Conservation (phyloP, 2,113 vertebrate species). For the Suricata suricatta region DNA sequence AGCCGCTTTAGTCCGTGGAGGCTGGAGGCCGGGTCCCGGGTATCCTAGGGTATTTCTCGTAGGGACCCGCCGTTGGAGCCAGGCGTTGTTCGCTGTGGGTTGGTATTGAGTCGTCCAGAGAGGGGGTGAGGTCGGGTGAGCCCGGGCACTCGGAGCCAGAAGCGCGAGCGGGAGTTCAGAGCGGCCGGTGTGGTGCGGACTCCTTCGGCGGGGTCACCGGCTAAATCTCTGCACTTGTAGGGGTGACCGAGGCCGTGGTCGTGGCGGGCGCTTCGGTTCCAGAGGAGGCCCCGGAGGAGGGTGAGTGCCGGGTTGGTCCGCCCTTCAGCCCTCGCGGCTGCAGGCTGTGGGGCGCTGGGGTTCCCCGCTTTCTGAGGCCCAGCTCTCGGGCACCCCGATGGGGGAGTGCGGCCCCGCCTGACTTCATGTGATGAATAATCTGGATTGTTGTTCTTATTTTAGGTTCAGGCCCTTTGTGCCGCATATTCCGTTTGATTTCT, state of each 20-base stretch:
- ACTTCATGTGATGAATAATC: not conserved
- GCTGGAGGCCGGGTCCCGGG: not conserved
- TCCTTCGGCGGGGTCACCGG: not conserved
- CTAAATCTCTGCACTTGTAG: constrained; percentile 73
- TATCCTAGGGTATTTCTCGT: not conserved
- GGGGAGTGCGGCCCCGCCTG: too few species aligned
- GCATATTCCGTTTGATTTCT: constrained; percentile 98
- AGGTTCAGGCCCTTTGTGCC: constrained; percentile 98
- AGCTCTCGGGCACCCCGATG: too few species aligned
- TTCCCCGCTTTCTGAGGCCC: not conserved
- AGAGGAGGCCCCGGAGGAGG: constrained; percentile 92
- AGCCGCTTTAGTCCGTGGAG: not conserved
- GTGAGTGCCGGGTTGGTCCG: constrained; percentile 81
- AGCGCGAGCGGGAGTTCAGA: too few species aligned
- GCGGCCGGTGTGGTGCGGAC: not conserved
- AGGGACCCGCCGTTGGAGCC: not conserved
- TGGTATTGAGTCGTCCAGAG: too few species aligned
- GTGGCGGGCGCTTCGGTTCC: constrained; percentile 93
- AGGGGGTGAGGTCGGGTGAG: not conserved
- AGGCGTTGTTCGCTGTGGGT: too few species aligned
- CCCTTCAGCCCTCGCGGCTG: too few species aligned
- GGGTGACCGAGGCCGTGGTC: constrained; percentile 94
- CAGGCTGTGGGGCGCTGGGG: too few species aligned
- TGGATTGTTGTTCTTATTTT: not conserved
- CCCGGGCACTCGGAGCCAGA: not conserved